These are phyloP conservation scores for Clistopyga incitator DNA, from an alignment of 2,888 invertebrate species.

Conservation along the genomic window DNA sequence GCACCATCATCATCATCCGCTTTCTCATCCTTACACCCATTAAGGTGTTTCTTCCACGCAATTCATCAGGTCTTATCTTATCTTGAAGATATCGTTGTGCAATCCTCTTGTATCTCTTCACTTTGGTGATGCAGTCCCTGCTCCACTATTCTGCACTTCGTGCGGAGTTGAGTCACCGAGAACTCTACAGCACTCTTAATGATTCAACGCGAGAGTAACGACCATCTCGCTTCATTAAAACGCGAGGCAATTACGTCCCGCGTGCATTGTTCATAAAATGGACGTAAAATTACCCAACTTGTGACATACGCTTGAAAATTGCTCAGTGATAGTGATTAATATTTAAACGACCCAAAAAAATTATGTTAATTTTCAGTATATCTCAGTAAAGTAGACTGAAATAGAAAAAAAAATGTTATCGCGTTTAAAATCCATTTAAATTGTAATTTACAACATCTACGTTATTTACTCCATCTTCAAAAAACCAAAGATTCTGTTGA, in stretches of 20 bases:
- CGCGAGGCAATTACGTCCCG: constrained; percentile 46
- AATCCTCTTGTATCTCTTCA: constrained; percentile 60
- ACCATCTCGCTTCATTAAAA: constrained; percentile 58
- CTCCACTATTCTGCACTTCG: constrained; percentile 29
- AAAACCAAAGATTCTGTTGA: no score
- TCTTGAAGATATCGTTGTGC: constrained; percentile 43
- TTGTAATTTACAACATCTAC: background rate
- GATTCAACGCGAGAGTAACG: constrained; percentile 50
- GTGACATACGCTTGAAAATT: constrained; percentile 44
- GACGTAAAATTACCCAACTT: constrained; percentile 38
- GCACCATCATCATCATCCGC: constrained; percentile 20
- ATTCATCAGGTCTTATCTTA: constrained; percentile 55
- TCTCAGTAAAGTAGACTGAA: background rate
- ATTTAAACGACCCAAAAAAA: background rate
- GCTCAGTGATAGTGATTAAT: constrained; percentile 24
- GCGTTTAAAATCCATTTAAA: background rate
- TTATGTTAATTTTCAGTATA: background rate
- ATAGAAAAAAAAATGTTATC: background rate
- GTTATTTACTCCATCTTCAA: no score
- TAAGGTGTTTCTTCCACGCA: constrained; percentile 22
- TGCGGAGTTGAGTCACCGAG: constrained; percentile 55
- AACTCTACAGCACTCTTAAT: constrained; percentile 40
- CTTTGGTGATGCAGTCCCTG: constrained; percentile 64
- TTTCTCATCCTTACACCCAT: constrained; percentile 43
- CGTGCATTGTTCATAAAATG: constrained; percentile 43